Base-by-base conservation (phyloP, 2,797 vertebrate genomes). In the Leptatherina wallacei region DNA sequence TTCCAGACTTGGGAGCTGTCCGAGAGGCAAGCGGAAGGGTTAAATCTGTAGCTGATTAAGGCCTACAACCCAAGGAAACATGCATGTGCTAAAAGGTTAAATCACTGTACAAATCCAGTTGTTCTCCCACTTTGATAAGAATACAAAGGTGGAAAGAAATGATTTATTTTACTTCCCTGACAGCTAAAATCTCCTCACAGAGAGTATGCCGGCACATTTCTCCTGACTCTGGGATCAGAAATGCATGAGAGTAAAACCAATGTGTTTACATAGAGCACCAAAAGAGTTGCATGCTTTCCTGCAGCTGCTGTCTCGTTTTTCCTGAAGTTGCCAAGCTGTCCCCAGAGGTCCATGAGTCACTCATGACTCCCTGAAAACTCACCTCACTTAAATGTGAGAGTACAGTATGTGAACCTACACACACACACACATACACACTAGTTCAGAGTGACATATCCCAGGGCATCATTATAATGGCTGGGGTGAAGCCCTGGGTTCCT, bases 281-380 rank as follows among this genome's bases (percentile, higher is more conserved):
- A 55, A 64, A 58, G 10, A 85, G 52, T 62, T 79, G 61, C 51
- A 67, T 58, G 60, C 79, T 69, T 78, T 75, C 35, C 30, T n/a
- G 6, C 65, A 57, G 63, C 36, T 49, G 20, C 51, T 65, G 27
- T 51, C 55, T 56, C 71, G 40, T 77, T 76, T 67, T 69, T 60
- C 11, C 30, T 35, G 47, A 65, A 65, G 65, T 77, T 77, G 75
- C 67, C 59, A 47, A 61, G 57, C 52, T 74, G 56, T 80, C 71
- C 49, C 69, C 13, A 18, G 73, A 67, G 69, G 60, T 62, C 3
- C 0, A 32, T 84, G 87, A 91, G 71, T 90, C 87, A 88, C 69
- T 69, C 40, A 32, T 72, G 80, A 82, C 71, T 62, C 73, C 62
- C 59, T 65, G 58, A 78, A 38, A 75, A 66, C 77, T 83, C 75